A percentile compares a stretch with the other conserved stretches of the same genome.
phyloP scores from a whole-genome alignment of 2,113 vertebrate species.

The Brienomyrus brachyistius region DNA sequence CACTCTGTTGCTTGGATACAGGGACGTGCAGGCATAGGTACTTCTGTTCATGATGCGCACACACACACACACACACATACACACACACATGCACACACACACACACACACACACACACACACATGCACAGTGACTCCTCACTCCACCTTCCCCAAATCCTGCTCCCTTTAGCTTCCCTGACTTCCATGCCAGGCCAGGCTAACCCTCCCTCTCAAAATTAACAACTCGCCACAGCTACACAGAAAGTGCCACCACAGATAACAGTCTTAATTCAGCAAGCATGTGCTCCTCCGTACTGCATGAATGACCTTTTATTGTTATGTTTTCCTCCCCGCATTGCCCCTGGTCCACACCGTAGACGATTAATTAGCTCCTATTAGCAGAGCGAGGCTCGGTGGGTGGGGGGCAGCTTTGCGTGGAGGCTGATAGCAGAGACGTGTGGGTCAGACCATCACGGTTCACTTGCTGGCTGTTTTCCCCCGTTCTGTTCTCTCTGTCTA shows the following conservation, averaged over 20 bases:
- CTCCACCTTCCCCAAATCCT: background rate
- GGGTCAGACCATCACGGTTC: background rate
- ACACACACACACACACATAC: background rate
- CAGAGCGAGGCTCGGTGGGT: background rate
- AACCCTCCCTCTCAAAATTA: background rate
- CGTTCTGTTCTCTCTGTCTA: background rate
- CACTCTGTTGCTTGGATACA: background rate
- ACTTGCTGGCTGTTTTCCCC: background rate
- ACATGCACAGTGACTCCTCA: background rate
- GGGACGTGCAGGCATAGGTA: background rate
- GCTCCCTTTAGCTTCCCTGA: background rate
- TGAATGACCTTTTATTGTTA: background rate
- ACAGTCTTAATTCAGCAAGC: background rate
- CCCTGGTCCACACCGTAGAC: background rate
- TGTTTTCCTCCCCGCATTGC: background rate
- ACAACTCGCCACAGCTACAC: background rate
- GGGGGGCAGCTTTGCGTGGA: background rate
- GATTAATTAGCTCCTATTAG: background rate
- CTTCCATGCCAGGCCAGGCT: background rate
- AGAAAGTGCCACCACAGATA: background rate
- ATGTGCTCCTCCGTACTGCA: background rate
- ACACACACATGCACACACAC: background rate
- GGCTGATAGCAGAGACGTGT: background rate
- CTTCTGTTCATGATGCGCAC: background rate
- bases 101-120: background rate